phyloP scores from a whole-genome alignment of 35 echinoderm and acorn worm genomes.

The Ophioderma brevispina region DNA sequence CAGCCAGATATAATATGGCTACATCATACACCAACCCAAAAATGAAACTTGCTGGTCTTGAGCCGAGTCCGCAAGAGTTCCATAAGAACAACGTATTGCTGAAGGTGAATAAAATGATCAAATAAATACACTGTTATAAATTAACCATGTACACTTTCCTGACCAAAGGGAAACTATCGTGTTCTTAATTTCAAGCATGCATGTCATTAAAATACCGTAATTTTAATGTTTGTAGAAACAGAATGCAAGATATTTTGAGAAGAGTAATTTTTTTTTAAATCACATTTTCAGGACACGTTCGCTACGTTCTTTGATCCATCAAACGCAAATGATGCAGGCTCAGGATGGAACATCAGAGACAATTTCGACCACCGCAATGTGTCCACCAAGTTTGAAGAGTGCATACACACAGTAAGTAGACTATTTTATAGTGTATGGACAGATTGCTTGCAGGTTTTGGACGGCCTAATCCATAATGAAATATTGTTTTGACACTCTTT shows the following conservation, averaged over 20 bases:
- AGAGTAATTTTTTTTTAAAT: too few species aligned
- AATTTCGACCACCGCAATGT: background rate
- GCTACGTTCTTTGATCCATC: background rate
- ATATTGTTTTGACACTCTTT: too few species aligned
- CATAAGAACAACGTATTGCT: background rate
- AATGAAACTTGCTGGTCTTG: background rate
- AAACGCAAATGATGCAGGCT: background rate
- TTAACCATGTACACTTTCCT: background rate
- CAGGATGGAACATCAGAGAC: background rate
- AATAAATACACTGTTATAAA: background rate
- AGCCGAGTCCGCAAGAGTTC: background rate
- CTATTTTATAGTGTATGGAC: too few species aligned
- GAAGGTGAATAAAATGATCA: background rate
- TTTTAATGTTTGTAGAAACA: too few species aligned
- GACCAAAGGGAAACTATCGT: too few species aligned
- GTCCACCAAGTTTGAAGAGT: background rate
- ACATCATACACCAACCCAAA: background rate
- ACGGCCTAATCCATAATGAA: too few species aligned
- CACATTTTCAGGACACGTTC: too few species aligned
- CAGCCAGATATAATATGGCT: background rate
- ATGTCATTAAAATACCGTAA: too few species aligned
- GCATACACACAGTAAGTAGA: background rate
- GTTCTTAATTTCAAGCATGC: too few species aligned
- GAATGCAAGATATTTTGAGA: too few species aligned
- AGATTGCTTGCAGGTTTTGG: too few species aligned